Evolutionary conservation across 2,888 invertebrate genomes (phyloP).

Genomic region (Monochamus alternatus): DNA sequence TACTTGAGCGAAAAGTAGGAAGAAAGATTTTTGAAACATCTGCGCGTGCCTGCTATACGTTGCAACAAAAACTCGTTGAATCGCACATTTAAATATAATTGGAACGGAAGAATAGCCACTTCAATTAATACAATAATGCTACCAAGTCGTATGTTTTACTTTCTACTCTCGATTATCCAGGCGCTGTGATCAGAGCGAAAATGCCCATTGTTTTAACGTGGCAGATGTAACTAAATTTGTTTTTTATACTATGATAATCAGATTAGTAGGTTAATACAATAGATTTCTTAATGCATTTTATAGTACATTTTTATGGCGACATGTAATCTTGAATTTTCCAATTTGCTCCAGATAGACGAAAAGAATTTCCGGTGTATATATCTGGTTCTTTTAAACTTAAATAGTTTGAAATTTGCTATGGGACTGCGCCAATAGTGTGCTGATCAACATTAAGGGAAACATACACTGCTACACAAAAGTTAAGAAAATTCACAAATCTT

Average conservation of each 20-base stretch:
- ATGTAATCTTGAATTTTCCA: too few species aligned
- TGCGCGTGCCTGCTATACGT: slow-evolving; percentile 35
- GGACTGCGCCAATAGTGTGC: too few species aligned
- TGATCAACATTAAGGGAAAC: too few species aligned
- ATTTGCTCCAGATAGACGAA: too few species aligned
- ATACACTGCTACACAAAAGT: too few species aligned
- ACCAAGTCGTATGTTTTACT: slow-evolving; percentile 3
- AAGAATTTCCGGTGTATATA: too few species aligned
- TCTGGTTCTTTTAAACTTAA: too few species aligned
- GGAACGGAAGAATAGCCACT: slow-evolving; percentile 38
- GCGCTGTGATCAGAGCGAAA: not conserved
- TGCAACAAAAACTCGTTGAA: slow-evolving; percentile 26
- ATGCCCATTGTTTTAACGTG: not conserved
- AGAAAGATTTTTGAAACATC: slow-evolving; percentile 37
- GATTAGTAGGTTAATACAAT: not conserved
- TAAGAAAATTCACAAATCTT: too few species aligned
- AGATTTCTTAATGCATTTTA: not conserved
- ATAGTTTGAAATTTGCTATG: too few species aligned
- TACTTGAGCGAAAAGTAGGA: slow-evolving; percentile 29
- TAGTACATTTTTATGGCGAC: too few species aligned
- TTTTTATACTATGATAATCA: not conserved
- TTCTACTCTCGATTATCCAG: slow-evolving; percentile 27
- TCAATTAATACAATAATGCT: slow-evolving; percentile 30
- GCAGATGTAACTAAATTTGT: slow-evolving; percentile 9
- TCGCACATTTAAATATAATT: slow-evolving; percentile 35